These are phyloP conservation scores for Mormyrus proboscirostris DNA, from an alignment of 2,797 vertebrate genomes.

Conservation along the genomic window DNA sequence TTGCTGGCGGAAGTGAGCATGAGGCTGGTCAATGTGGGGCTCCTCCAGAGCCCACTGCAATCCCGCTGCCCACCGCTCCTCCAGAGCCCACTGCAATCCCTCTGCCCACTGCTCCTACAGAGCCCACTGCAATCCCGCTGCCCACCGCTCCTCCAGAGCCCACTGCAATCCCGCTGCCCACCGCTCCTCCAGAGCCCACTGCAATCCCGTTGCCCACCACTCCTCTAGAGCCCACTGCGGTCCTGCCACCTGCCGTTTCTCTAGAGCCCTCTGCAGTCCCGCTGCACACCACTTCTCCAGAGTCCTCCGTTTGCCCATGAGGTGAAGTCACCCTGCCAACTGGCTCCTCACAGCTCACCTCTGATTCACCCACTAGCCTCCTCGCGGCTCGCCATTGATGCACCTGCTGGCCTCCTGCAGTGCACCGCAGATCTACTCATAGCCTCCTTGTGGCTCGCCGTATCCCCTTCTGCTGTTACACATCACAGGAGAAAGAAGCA, in stretches of 20 bases:
- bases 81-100: too few relatives aligned
- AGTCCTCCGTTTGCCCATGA: neutral
- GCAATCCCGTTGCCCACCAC: too few relatives aligned
- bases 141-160: too few relatives aligned
- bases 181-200: too few relatives aligned
- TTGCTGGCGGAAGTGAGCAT: neutral
- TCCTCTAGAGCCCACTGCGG: neutral
- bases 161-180: too few relatives aligned
- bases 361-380: neutral
- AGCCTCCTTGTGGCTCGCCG: neutral
- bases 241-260: neutral
- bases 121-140: too few relatives aligned
- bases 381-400: neutral
- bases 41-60: too few relatives aligned
- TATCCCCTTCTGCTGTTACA: neutral
- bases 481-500: neutral
- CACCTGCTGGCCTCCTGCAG: neutral
- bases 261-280: neutral
- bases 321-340: neutral
- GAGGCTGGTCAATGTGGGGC: neutral
- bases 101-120: too few relatives aligned
- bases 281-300: neutral
- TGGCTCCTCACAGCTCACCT: neutral
- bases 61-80: too few relatives aligned
- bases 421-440: neutral